phyloP scores from a whole-genome alignment of 2,797 vertebrate genomes.

The Brotula barbata region DNA sequence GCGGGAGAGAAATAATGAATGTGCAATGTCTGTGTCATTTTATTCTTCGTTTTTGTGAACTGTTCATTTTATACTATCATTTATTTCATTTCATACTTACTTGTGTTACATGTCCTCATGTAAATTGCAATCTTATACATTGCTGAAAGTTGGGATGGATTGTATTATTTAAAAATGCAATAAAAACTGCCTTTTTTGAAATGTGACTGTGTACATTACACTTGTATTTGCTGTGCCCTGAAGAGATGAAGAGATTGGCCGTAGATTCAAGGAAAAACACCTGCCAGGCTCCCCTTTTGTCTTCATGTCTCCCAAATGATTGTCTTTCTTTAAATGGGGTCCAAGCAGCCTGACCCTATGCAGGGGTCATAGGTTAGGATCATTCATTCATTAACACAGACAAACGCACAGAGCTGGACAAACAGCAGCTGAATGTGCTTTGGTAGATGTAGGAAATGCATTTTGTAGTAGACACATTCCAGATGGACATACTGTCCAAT shows the following conservation, averaged over 20 bases:
- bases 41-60: slow-evolving; percentile 2
- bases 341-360: slow-evolving; percentile 24
- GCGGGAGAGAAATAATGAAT: slow-evolving; percentile 46
- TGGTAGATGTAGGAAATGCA: slow-evolving; percentile 52
- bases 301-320: slow-evolving; percentile 35
- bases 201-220: slow-evolving; percentile 29
- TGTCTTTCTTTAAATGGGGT: slow-evolving; percentile 39
- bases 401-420: slow-evolving; percentile 63
- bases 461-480: slow-evolving; percentile 65
- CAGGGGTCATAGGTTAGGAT: slow-evolving; percentile 68
- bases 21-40: slow-evolving; percentile 28
- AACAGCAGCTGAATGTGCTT: slow-evolving; percentile 62
- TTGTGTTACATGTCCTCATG: slow-evolving; percentile 36
- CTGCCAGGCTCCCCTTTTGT: slow-evolving; percentile 41
- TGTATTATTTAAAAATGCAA: slow-evolving; percentile 75
- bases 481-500: slow-evolving; percentile 61
- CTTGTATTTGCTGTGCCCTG: not conserved
- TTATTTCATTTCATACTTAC: slow-evolving; percentile 41
- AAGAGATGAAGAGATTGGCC: too few relatives aligned
- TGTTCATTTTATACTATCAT: slow-evolving; percentile 36
- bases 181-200: slow-evolving; percentile 78
- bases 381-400: slow-evolving; percentile 71
- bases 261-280: slow-evolving; percentile 20
- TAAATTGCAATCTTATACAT: slow-evolving; percentile 57
- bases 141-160: slow-evolving; percentile 50